These are phyloP conservation scores for Anas platyrhynchos DNA, from an alignment of 2,113 vertebrate species.

Conservation along the genomic window DNA sequence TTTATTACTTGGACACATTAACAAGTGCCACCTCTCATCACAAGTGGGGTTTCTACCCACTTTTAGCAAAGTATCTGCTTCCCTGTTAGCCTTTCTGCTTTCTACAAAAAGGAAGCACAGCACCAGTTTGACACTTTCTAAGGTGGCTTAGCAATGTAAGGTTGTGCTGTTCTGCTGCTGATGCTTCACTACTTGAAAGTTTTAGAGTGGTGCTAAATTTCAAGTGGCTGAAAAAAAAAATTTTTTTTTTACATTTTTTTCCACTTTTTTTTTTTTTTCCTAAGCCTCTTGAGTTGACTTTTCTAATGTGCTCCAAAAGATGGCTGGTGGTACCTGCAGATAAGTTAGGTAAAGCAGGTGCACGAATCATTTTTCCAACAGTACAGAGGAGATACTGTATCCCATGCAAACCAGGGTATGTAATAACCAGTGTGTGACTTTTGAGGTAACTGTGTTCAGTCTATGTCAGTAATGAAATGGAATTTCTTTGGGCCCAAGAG, in stretches of 20 bases:
- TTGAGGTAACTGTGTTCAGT: accelerated
- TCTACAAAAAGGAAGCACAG: not conserved
- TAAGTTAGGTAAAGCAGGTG: not conserved
- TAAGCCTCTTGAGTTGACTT: not conserved
- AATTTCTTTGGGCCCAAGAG: not conserved
- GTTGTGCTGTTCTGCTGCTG: not conserved
- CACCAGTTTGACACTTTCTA: accelerated
- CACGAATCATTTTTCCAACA: not conserved
- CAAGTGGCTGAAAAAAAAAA: not conserved
- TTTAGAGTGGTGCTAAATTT: not conserved
- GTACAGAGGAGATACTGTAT: accelerated
- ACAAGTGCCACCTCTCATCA: not conserved
- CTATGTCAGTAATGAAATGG: not conserved
- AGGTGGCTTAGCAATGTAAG: not conserved
- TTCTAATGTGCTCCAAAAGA: not conserved
- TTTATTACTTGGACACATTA: not conserved
- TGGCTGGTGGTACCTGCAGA: not conserved
- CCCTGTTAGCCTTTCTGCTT: not conserved
- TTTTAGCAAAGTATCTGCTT: not conserved
- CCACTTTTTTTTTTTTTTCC: too few relatives aligned
- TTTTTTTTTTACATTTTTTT: too few relatives aligned
- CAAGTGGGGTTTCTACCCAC: accelerated
- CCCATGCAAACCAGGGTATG: accelerated
- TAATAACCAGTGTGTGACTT: not conserved
- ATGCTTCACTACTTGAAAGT: not conserved